Base-by-base conservation (phyloP, 37 sponge, comb jelly and placozoan genomes). In the Cladorhizidae sp. region DNA sequence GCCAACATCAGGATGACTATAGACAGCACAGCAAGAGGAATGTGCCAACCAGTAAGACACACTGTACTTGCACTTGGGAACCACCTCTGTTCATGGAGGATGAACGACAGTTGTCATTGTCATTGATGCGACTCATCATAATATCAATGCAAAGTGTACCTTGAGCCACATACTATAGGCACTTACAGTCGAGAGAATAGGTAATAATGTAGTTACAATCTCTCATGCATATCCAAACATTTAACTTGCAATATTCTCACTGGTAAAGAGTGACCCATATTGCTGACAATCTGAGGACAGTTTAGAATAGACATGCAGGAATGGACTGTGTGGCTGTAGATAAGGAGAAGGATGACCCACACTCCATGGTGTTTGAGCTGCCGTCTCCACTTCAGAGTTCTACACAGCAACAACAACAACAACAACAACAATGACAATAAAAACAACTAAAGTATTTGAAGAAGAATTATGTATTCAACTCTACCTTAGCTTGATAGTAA, bases 1-100 rank as follows among this genome's bases (percentile, higher is more conserved):
- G 51, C 36, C 23, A 83, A 43, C 31, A 78, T 5, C 56, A 91
- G 74, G 12, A 77, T 62, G 26, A 78, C 38, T 6, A 91, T 83
- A 52, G 83, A 83, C 67, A 79, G 67, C 17, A 86, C 35, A 26
- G 57, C 87, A 0, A 91, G 87, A 26, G 75, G 75, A 41, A 57
- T 38, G 69, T 91, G 91, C 11, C 87, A 57, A 28, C 84, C 91
- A 67, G 83, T 83, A 83, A 91, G 86, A 57, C 91, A 91, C 31
- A 35, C 36, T 23, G 79, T 63, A 18, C 23, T 43, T 2, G 87
- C 91, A 78, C 86, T 55, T 9, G 76, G 45, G 57, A 78, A 86
- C 91, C 91, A 91, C 36, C 77, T 61, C 91, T 91, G 75, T 40
- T 39, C 35, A 26, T 45, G 39, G 62, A 11, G 40, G 75, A n/a